Evolutionary conservation across 2,888 invertebrate genomes (phyloP).

Genomic region (Apodemia mormo): DNA sequence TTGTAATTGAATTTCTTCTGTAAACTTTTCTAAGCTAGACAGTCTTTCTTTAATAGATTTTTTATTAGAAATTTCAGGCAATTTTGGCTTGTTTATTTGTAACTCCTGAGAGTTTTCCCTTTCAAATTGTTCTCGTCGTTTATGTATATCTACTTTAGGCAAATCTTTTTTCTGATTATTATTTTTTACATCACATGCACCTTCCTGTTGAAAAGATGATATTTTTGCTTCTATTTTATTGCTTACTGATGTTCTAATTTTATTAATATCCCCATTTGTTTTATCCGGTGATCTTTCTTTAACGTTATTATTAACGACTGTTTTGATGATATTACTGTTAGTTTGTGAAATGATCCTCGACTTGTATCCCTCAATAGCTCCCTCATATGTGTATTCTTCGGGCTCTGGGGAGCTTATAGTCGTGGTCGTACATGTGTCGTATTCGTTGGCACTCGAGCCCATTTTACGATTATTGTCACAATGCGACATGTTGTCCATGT

Average conservation of each 20-base stretch:
- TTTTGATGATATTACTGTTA: slow-evolving; percentile 70
- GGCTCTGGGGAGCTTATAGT: slow-evolving; percentile 86
- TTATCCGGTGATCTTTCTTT: slow-evolving; percentile 75
- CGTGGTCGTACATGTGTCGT: slow-evolving; percentile 86
- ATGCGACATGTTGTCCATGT: slow-evolving; percentile 74
- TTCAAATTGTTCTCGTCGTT: slow-evolving; percentile 92
- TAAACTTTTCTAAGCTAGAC: slow-evolving; percentile 85
- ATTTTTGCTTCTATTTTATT: slow-evolving; percentile 85
- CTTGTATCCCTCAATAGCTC: slow-evolving; percentile 93
- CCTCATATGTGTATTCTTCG: slow-evolving; percentile 93
- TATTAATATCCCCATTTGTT: slow-evolving; percentile 65
- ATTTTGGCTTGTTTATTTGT: slow-evolving; percentile 75
- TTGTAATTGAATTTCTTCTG: slow-evolving; percentile 76
- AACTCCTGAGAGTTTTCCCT: slow-evolving; percentile 82
- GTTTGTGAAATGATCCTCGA: slow-evolving; percentile 86
- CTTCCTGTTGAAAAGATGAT: slow-evolving; percentile 81
- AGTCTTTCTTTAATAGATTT: slow-evolving; percentile 88
- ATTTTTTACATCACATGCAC: slow-evolving; percentile 67
- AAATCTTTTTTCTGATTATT: slow-evolving; percentile 81
- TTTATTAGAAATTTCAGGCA: slow-evolving; percentile 84
- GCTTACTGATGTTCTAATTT: slow-evolving; percentile 72
- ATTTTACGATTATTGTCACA: slow-evolving; percentile 72
- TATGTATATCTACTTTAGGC: slow-evolving; percentile 91
- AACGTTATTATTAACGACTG: slow-evolving; percentile 65
- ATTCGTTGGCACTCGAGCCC: slow-evolving; percentile 81